Base-by-base conservation (phyloP, 1,140 invertebrate genomes). In the Pseudoatta argentina region DNA sequence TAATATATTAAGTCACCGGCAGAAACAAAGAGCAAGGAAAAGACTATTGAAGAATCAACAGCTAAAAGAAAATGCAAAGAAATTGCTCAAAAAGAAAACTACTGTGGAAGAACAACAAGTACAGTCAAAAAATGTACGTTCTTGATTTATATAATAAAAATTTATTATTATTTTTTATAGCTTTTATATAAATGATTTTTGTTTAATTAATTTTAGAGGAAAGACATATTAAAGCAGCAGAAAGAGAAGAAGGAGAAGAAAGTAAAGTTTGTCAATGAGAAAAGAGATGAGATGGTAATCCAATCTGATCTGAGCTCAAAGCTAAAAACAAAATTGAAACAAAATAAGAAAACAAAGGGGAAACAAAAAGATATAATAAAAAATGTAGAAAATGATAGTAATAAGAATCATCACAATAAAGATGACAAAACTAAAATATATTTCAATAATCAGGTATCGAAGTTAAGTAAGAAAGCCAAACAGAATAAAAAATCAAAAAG, bases 21-120 rank as follows among this genome's bases (percentile, higher is more conserved):
- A 98, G 91, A 97, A 96, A 89, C 96, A 97, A 89, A 95, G 97
- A 63, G 96, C 95, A 14, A 96, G 94, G 6, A 97, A 97, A 88
- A 94, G 97, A 81, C 90, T 94, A 59, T 95, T 96, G 76, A 97
- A 97, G 90, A 96, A 96, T 86, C 51, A 87, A 63, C 86, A 76
- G 1, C 73, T 94, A 51, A 94, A 95, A 55, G 81, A 96, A 96
- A 92, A 93, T 94, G 88, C 95, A 95, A 93, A 91, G 75, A 92
- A 93, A 66, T 63, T 86, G 69, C 88, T 93, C 39, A 82, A 77
- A 18, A 66, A 78, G 18, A 90, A 92, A 86, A 21, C 16, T 18
- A n/a, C 44, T 59, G 5, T 71, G 4, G 44, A 69, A 73, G 61
- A 86, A 30, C 8, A 82, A 16, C 78, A 77, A 57, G 85, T 92